Percentiles rank a stretch among this genome's conserved stretches.
phyloP scores from a whole-genome alignment of 1,140 invertebrate genomes.

The Sesamia nonagrioides region DNA sequence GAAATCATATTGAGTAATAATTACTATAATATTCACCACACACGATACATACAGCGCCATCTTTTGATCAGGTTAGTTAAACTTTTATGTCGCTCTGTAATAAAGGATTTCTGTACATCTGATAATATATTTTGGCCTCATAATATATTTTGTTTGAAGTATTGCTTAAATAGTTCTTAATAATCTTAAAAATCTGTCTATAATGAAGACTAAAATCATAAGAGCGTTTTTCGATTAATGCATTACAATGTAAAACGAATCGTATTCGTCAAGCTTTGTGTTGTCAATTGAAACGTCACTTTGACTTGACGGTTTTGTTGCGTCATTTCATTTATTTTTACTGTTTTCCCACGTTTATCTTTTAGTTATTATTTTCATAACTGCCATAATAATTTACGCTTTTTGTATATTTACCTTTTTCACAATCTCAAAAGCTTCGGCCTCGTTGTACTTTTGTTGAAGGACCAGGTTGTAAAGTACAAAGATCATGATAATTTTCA shows the following conservation, averaged over 20 bases:
- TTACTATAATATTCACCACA: background rate
- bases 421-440: background rate
- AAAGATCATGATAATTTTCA: constrained; percentile 27
- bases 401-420: background rate
- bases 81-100: too few species aligned
- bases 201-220: too few species aligned
- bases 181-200: too few species aligned
- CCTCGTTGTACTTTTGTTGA: background rate
- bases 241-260: background rate
- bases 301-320: constrained; percentile 63
- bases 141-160: too few species aligned
- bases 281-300: constrained; percentile 47
- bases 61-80: background rate
- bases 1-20: too few species aligned
- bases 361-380: constrained; percentile 32
- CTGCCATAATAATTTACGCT: background rate
- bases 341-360: constrained; percentile 52
- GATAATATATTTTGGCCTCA: too few species aligned
- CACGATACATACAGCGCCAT: constrained; percentile 2
- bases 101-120: too few species aligned
- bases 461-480: background rate
- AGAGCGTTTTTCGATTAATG: too few species aligned
- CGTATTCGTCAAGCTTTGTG: constrained; percentile 1
- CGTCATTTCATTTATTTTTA: constrained; percentile 62
- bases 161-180: too few species aligned